These are phyloP conservation scores for Eunapius fragilis DNA, from an alignment of 37 sponge, comb jelly and placozoan genomes.

Conservation along the genomic window DNA sequence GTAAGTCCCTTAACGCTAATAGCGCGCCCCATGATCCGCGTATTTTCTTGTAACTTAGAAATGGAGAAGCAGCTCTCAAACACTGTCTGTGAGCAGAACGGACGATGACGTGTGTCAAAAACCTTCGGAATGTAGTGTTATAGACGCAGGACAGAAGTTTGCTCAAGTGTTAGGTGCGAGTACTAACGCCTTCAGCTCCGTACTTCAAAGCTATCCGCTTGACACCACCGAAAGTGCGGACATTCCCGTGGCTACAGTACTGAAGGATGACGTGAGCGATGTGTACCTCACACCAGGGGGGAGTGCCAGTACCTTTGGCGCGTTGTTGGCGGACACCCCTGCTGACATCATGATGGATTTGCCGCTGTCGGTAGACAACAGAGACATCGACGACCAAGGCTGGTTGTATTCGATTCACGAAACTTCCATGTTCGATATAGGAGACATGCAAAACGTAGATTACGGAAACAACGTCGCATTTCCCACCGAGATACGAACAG, in stretches of 20 bases:
- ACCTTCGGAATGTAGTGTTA: background rate
- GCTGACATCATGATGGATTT: background rate
- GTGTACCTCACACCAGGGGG: background rate
- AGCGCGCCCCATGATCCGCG: no score
- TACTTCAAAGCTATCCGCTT: background rate
- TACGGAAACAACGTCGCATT: background rate
- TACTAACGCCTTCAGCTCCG: background rate
- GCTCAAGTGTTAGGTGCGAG: background rate
- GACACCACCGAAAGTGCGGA: background rate
- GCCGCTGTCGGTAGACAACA: background rate
- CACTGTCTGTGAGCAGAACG: background rate
- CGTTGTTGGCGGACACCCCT: background rate
- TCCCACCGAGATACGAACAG: background rate
- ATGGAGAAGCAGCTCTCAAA: no score
- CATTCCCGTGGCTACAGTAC: background rate
- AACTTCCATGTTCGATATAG: background rate
- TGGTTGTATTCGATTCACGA: background rate
- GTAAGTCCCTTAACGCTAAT: background rate
- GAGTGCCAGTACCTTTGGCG: background rate
- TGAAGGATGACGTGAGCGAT: background rate
- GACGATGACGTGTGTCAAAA: background rate
- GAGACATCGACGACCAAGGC: background rate
- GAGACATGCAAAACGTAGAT: background rate
- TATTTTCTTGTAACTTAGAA: no score
- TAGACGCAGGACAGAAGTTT: background rate